These are phyloP conservation scores for Chrysogorgia sp. DNA, from an alignment of 92 coral and sea anemone species.

Conservation along the genomic window DNA sequence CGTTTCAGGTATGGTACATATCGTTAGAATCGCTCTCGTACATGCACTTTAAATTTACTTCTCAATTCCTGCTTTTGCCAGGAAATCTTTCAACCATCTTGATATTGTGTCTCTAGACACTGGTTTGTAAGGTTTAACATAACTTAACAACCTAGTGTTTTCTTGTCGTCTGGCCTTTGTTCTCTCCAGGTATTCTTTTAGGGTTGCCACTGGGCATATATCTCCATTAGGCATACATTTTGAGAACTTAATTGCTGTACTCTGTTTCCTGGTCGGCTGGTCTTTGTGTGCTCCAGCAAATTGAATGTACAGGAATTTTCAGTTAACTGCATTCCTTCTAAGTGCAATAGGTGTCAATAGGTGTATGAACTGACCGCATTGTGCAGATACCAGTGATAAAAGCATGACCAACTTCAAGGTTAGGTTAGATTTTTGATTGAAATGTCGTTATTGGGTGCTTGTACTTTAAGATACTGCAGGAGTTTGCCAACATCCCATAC, in stretches of 20 bases:
- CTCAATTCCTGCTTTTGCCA: too few relatives aligned
- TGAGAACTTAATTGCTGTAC: conserved; percentile 19
- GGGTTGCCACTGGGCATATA: conserved; percentile 36
- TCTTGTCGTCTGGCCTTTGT: conserved; percentile 19
- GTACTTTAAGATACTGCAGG: conserved; percentile 10
- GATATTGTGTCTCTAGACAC: conserved; percentile 11
- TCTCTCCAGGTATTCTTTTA: conserved; percentile 32
- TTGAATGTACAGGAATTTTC: background rate
- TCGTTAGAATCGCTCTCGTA: too few relatives aligned
- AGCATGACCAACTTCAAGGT: conserved; percentile 44
- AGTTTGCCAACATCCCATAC: conserved; percentile 54
- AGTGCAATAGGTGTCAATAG: too few relatives aligned
- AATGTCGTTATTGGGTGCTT: too few relatives aligned
- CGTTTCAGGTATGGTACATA: too few relatives aligned
- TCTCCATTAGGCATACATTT: conserved; percentile 40
- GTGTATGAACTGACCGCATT: conserved; percentile 43
- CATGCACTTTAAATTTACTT: too few relatives aligned
- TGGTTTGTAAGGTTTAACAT: conserved; percentile 15
- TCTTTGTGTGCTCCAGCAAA: conserved; percentile 43
- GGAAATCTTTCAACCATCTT: conserved; percentile 11
- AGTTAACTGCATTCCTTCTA: conserved; percentile 58
- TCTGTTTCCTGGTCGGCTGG: conserved; percentile 25
- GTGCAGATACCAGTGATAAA: conserved; percentile 40
- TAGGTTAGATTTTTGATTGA: too few relatives aligned
- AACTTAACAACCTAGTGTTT: conserved; percentile 12